Base-by-base conservation (phyloP, 2,888 invertebrate genomes). In the Hydropsyche betteni region DNA sequence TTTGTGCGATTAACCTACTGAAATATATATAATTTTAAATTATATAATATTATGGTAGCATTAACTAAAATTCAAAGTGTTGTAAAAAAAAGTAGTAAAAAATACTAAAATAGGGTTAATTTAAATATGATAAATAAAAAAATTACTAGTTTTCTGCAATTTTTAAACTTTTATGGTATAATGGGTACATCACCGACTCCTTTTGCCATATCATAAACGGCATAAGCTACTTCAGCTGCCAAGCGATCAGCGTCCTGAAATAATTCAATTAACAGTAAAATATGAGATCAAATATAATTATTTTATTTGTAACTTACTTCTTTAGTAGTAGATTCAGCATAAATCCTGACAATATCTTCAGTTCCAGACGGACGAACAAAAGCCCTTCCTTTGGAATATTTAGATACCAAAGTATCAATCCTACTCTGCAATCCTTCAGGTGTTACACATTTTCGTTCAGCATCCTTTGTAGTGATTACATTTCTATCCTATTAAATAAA, bases 331-430 rank as follows among this genome's bases (percentile, higher is more conserved):
- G 97, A 96, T 85, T 99, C 99, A 0, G 98, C 97, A 85, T 99
- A 99, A 0, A 99, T 94, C 78, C 99, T 88, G 1, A 99, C 94
- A 10, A 98, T 89, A 84, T 99, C 97, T 86, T 99, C 99, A 0
- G 99, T 99, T 7, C 99, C 99, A 0, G 99, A 99, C 0, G 99
- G 93, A 68, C 98, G 89, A 0, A 98, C 97, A 86, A 99, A 99
- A 4, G 97, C 89, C 73, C 99, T 88, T 0, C 93, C 96, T 80
- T 89, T 88, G 5, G 86, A 84, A 83, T 93, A 95, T 71, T 89
- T 89, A 0, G 87, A 82, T 5, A 94, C 94, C 0, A 94, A 83
- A 73, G 87, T 85, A 82, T 97, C 89, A 75, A 99, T 94, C 80
- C 89, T 90, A 0, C 88, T 86, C 85, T 99, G 99, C 0, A 99